Base-by-base conservation (phyloP, 1,140 invertebrate genomes). In the Drosophila serrata region DNA sequence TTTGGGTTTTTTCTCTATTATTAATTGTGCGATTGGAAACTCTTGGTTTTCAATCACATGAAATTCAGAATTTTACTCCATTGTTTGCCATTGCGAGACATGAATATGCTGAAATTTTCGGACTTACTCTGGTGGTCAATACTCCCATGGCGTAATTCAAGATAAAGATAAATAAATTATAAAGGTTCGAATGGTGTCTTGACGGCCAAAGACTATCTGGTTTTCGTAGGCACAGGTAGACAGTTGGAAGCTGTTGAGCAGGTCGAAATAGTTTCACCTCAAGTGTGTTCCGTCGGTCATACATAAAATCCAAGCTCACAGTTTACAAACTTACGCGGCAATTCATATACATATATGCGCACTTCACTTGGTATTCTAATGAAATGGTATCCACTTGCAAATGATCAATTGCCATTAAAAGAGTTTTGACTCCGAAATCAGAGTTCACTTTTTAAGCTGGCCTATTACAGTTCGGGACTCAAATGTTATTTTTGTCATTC, bases 351-450 rank as follows among this genome's bases (percentile, higher is more conserved):
- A 45, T 40, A 69, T 42, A 58, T 67, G 74, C 69, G 75, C 68
- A 78, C 80, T 91, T 87, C 82, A 81, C 55, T 84, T 59, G 70
- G 72, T 82, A 91, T 90, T 91, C 86, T 85, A 91, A 91, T 92
- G 90, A 92, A 92, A 92, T 88, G 87, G 81, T 92, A 92, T 92
- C 90, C 90, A 92, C 90, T 92, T 90, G 81, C 78, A 78, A 85
- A 85, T 92, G 81, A 92, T 92, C 90, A 92, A 92, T 91, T 91
- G 90, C 87, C 91, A 92, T 92, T 92, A 92, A 92, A 88, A 92
- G 91, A 91, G 76, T 85, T 92, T 92, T 92, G 90, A 92, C 90
- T 92, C 74, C 75, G 48, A 82, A 86, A 46, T 74, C 69, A 59
- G 74, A 49, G 63, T 64, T 84, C 65, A 67, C 75, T 79, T 69